phyloP scores from a whole-genome alignment of 2,888 invertebrate genomes.

The Erannis defoliaria region DNA sequence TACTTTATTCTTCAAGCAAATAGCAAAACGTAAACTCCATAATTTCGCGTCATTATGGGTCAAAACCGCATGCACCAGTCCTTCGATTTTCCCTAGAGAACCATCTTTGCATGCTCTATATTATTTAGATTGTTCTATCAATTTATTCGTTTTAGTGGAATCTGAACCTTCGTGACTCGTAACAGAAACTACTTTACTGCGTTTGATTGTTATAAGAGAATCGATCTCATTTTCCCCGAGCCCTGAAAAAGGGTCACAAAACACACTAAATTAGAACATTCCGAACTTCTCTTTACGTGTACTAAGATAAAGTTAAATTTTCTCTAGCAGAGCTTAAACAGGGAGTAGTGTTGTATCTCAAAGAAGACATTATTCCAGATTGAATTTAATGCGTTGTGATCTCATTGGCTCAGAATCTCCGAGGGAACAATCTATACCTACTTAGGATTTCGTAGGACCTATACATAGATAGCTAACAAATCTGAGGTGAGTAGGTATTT shows the following conservation, averaged over 20 bases:
- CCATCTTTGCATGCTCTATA: constrained; percentile 83
- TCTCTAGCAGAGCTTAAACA: constrained; percentile 50
- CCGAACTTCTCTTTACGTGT: constrained; percentile 51
- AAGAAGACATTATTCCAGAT: constrained; percentile 72
- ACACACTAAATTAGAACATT: constrained; percentile 39
- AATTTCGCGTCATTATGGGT: constrained; percentile 31
- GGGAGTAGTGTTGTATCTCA: constrained; percentile 74
- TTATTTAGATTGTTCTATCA: constrained; percentile 82
- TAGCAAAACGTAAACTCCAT: constrained; percentile 42
- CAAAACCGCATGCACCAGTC: constrained; percentile 55
- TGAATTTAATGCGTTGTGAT: constrained; percentile 57
- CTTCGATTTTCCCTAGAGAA: constrained; percentile 82
- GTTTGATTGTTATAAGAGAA: constrained; percentile 70
- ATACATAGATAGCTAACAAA: no score
- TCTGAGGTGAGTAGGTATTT: neutral
- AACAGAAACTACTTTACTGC: constrained; percentile 50
- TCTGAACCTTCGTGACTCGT: constrained; percentile 20
- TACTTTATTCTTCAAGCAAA: constrained; percentile 47
- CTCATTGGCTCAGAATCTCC: constrained; percentile 66
- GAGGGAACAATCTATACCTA: constrained; percentile 46
- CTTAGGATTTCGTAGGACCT: no score
- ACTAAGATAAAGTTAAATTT: constrained; percentile 39
- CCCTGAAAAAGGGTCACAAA: constrained; percentile 56
- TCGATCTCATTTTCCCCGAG: constrained; percentile 75
- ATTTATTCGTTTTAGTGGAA: constrained; percentile 50